A percentile compares a stretch with the other conserved stretches of the same genome.
Conservation (phyloP, 2,113 vertebrate species). For the Pseudorasbora parva region DNA sequence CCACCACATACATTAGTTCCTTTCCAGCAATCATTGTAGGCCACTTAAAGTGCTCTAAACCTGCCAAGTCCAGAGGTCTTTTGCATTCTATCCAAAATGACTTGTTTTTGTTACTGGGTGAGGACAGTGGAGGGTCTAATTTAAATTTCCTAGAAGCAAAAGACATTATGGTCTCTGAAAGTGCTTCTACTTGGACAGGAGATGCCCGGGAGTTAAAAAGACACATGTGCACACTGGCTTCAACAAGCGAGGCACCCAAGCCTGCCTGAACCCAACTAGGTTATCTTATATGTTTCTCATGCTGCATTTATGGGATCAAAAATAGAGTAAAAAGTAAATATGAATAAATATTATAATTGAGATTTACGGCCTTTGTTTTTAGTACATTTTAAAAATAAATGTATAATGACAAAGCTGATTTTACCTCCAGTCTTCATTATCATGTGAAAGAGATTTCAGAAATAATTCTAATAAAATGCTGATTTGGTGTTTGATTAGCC, state of each 20-base stretch:
- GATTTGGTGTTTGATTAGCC: no score
- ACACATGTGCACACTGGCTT: neutral
- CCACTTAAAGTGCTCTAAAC: neutral
- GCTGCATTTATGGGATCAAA: no score
- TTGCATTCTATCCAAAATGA: neutral
- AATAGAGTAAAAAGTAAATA: no score
- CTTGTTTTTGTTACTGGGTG: slow-evolving; percentile 11
- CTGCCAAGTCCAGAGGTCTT: neutral
- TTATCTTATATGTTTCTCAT: neutral
- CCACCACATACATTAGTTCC: slow-evolving; percentile 13
- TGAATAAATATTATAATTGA: no score
- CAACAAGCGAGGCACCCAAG: neutral
- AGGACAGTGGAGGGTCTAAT: slow-evolving; percentile 34
- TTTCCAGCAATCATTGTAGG: slow-evolving; percentile 5
- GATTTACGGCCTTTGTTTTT: no score
- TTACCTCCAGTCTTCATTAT: no score
- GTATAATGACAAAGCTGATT: no score
- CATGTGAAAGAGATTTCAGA: no score
- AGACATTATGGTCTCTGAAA: neutral
- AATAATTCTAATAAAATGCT: no score
- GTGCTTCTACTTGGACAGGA: neutral
- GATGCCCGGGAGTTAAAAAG: neutral
- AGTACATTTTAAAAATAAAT: no score
- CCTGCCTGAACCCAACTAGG: neutral
- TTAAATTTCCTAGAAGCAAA: slow-evolving; percentile 16